A percentile compares a stretch with the other conserved stretches of the same genome.
Conservation (phyloP, 2,113 vertebrate species). For the Eidolon helvum region DNA sequence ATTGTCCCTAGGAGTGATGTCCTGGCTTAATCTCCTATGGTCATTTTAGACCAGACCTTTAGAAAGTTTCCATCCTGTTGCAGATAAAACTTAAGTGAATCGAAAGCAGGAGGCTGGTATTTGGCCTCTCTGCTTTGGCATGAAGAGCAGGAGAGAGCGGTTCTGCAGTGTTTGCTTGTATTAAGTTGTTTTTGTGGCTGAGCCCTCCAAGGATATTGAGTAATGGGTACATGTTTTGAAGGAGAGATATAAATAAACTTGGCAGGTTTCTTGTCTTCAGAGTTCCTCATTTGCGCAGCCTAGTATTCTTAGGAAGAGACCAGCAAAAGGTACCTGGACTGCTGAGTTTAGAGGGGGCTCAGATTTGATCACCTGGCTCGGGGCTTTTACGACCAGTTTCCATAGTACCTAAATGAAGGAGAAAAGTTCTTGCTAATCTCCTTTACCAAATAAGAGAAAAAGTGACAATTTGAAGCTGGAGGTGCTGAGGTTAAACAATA, state of each 20-base stretch:
- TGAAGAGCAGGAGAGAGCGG: neutral
- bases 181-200: neutral
- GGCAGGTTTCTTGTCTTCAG: neutral
- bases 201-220: neutral
- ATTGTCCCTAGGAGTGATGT: neutral
- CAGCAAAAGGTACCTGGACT: neutral
- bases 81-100: neutral
- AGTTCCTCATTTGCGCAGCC: neutral
- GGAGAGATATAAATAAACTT: neutral
- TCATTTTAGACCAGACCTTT: neutral
- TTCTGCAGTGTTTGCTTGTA: neutral
- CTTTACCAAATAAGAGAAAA: constrained; percentile 14
- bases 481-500: neutral
- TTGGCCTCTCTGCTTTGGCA: neutral
- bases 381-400: neutral
- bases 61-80: neutral
- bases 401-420: neutral
- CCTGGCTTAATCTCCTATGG: neutral
- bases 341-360: neutral
- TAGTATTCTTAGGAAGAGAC: neutral
- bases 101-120: neutral
- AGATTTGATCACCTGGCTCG: neutral
- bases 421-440: neutral
- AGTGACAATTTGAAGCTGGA: neutral
- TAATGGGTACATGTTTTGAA: neutral